Base-by-base conservation (phyloP, 1,140 invertebrate species). In the Dolichoris vasculosae region DNA sequence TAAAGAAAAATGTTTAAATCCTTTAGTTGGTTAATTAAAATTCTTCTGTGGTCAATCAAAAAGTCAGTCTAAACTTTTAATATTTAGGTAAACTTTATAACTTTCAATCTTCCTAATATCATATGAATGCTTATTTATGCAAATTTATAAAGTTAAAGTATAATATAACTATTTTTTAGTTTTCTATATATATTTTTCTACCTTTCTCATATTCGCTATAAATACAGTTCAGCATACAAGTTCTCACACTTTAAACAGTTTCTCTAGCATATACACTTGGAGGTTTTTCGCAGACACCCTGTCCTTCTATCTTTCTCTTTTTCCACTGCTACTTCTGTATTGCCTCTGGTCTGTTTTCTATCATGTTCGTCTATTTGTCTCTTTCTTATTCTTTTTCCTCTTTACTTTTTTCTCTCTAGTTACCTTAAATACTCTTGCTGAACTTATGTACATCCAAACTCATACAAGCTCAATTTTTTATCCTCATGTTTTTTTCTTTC, bases 231-330 rank as follows among this genome's bases (percentile, higher is more conserved):
- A 86, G 83, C 86, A 40, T 84, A n/a, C 55, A 48, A 75, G 38
- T 78, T 84, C 75, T 89, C 88, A 88, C 88, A 88, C 89, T 88
- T 86, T 77, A 76, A 63, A 76, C 80, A 81, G 48, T 55, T 83
- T 83, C 46, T 80, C 88, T 89, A 84, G 87, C 75, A 86, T 87
- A 35, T 83, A 75, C 71, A 88, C 88, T 87, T 69, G 82, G 85
- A 84, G 82, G 79, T 86, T 87, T 88, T 87, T 64, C 83, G 79
- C 77, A 83, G 86, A 87, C 87, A 87, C 86, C 76, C 73, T 48
- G 55, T 63, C 79, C 73, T n/a, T 78, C 35, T 63, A 30, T 63
- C 84, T 46, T 76, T 40, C 32, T 83, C 32, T 80, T 85, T 69
- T 86, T 76, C 63, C 80, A 23, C 82, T 32, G n/a, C 48, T 59